Evolutionary conservation across 1,140 invertebrate species (phyloP).

Genomic region (Triops cancriformis): DNA sequence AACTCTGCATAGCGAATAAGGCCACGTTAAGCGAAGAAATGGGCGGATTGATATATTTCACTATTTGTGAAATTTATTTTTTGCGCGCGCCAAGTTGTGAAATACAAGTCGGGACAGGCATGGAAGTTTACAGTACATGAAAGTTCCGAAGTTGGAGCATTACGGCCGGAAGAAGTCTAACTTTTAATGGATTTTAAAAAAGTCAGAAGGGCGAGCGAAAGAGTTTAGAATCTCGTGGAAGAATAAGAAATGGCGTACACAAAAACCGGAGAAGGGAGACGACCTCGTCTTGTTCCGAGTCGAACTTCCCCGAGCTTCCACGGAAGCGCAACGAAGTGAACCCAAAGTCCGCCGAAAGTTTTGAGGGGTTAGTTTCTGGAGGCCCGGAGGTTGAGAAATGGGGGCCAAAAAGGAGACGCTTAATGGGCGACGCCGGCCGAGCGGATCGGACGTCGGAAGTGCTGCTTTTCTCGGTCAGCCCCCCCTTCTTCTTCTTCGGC

Average conservation of each 20-base stretch:
- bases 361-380: background rate
- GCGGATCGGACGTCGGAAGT: slow-evolving; percentile 11
- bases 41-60: background rate
- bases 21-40: background rate
- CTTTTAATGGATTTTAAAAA: slow-evolving; percentile 11
- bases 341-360: slow-evolving; percentile 2
- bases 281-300: background rate
- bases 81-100: background rate
- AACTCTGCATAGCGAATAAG: too few relatives aligned
- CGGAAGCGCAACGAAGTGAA: background rate
- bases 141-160: background rate
- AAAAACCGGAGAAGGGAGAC: background rate
- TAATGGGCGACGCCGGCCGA: slow-evolving; percentile 7
- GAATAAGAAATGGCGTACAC: background rate
- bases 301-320: background rate
- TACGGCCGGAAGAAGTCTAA: background rate
- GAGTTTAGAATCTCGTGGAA: background rate
- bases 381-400: background rate
- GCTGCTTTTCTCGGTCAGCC: slow-evolving; percentile 6
- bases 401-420: slow-evolving; percentile 3
- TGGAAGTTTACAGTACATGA: background rate
- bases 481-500: background rate
- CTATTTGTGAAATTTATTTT: background rate
- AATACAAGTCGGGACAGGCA: background rate
- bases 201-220: background rate